These are phyloP conservation scores for Caenorhabditis sp. DNA, from an alignment of 2,888 invertebrate species.

Conservation along the genomic window DNA sequence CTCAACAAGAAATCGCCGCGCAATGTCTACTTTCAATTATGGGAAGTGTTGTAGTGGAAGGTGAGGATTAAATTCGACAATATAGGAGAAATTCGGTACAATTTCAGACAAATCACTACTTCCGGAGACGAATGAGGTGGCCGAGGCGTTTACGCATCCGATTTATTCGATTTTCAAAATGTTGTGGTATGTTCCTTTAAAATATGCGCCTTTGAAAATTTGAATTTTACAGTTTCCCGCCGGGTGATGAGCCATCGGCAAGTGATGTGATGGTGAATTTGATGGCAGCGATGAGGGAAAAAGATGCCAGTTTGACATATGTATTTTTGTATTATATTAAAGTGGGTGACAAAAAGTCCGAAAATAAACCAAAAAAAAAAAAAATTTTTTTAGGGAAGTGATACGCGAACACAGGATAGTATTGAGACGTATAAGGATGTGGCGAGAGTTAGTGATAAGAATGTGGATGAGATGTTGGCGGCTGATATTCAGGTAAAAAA, in stretches of 20 bases:
- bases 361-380: background rate
- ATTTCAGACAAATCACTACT: constrained; percentile 27
- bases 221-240: constrained; percentile 12
- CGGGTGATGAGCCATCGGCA: constrained; percentile 20
- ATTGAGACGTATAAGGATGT: constrained; percentile 84
- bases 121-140: constrained; percentile 13
- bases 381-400: constrained; percentile 16
- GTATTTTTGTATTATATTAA: constrained; percentile 56
- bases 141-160: constrained; percentile 34
- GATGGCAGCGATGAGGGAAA: constrained; percentile 58
- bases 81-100: background rate
- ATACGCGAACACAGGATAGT: constrained; percentile 76
- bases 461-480: constrained; percentile 76
- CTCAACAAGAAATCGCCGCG: constrained; percentile 42
- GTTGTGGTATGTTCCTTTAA: constrained; percentile 15
- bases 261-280: constrained; percentile 41
- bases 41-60: constrained; percentile 16
- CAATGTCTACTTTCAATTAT: constrained; percentile 41
- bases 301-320: constrained; percentile 43
- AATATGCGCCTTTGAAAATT: background rate
- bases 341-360: constrained; percentile 3
- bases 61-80: background rate
- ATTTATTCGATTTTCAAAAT: constrained; percentile 24
- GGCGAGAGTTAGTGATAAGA: constrained; percentile 73
- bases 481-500: constrained; percentile 83